Evolutionary conservation across 1,140 invertebrate species (phyloP).

Genomic region (Drosophila nigrodunni): DNA sequence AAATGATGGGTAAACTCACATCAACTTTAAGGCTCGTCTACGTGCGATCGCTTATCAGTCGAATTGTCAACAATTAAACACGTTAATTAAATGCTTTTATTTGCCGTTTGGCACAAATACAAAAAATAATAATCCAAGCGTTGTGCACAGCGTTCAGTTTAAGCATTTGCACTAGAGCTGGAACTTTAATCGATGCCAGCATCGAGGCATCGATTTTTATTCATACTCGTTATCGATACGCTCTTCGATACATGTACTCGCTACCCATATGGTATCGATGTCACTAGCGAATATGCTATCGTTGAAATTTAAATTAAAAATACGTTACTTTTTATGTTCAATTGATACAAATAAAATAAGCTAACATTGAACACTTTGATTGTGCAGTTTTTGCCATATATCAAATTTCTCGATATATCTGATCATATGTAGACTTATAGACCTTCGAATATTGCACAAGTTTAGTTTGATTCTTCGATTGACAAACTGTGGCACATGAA

Average conservation of each 20-base stretch:
- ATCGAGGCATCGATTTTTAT: neutral
- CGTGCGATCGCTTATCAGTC: constrained; percentile 19
- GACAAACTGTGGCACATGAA: constrained; percentile 92
- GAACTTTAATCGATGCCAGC: neutral
- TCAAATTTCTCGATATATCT: constrained; percentile 95
- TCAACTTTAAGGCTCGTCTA: constrained; percentile 12
- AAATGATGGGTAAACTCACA: constrained; percentile 38
- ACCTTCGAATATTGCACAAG: constrained; percentile 91
- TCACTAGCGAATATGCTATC: too few relatives aligned
- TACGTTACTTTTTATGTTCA: neutral
- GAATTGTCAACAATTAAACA: constrained; percentile 37
- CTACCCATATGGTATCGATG: neutral
- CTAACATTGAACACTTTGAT: constrained; percentile 90
- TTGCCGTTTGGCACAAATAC: constrained; percentile 31
- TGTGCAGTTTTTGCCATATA: constrained; percentile 94
- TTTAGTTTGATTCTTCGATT: constrained; percentile 92
- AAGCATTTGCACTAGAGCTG: constrained; percentile 13
- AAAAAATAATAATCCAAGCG: constrained; percentile 37
- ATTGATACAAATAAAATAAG: neutral
- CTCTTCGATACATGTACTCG: neutral
- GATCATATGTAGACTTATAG: constrained; percentile 95
- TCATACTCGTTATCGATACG: neutral
- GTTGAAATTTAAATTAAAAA: neutral
- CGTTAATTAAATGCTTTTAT: constrained; percentile 21
- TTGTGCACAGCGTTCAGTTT: constrained; percentile 23